Conservation (phyloP, 23 tunicate genomes). For the Styela plicata region DNA sequence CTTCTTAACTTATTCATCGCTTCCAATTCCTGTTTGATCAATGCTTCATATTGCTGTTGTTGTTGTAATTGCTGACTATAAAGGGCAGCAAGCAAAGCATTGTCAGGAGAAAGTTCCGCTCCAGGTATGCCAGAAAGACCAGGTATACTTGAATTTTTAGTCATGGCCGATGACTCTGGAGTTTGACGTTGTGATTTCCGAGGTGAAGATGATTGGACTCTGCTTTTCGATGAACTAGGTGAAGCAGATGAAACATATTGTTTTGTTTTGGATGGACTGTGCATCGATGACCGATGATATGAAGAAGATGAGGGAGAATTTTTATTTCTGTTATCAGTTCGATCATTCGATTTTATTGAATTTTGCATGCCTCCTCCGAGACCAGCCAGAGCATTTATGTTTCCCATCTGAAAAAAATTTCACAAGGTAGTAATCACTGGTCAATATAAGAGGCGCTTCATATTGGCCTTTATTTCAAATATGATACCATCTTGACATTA, state of each 20-base stretch:
- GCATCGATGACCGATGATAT: neutral
- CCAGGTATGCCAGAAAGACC: slow-evolving; percentile 5
- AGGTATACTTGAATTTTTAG: slow-evolving; percentile 2
- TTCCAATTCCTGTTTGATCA: slow-evolving; percentile 2
- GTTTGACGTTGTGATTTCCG: slow-evolving; percentile 8
- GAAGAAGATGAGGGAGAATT: neutral
- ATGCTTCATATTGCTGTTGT: slow-evolving; percentile 17
- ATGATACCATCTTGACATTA: too few species aligned
- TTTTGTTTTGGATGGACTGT: neutral
- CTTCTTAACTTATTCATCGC: neutral
- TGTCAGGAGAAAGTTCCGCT: slow-evolving; percentile 29
- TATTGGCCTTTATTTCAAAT: neutral
- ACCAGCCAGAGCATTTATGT: neutral
- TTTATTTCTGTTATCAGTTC: neutral
- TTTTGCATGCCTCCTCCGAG: neutral
- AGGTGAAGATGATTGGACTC: slow-evolving; percentile 17
- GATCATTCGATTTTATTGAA: neutral
- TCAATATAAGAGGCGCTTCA: neutral
- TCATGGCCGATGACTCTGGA: neutral
- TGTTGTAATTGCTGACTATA: slow-evolving; percentile 45
- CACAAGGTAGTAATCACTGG: neutral
- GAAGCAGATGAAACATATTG: neutral
- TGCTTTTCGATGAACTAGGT: neutral
- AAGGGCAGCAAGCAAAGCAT: slow-evolving; percentile 39
- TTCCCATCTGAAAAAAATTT: neutral